Base-by-base conservation (phyloP, 2,888 invertebrate genomes). In the Brachyptera risi region DNA sequence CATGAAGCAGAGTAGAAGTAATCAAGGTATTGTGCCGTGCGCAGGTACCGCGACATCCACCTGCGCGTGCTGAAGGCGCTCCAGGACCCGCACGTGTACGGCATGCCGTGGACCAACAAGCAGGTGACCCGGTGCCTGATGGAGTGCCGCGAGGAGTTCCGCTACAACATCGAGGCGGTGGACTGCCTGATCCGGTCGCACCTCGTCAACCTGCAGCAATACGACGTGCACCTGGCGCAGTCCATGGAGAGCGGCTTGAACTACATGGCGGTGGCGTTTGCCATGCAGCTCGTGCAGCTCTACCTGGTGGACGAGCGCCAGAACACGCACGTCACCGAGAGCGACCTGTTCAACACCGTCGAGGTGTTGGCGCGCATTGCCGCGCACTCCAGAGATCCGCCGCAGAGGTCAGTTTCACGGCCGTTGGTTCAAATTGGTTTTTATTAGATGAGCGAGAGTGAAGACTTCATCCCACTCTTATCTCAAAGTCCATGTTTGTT, bases 161-260 rank as follows among this genome's bases (percentile, higher is more conserved):
- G 90, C 65, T 96, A 90, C 76, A 96, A 96, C 73, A 81, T 94
- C 51, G 96, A 97, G 68, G 94, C 93, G 0, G 85, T 96, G 1
- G 96, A 96, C 73, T 85, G 88, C 62, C 80, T 98, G 21, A 88
- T 98, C 63, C 83, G 91, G 64, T 85, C 87, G 50, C 89, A 90
- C 61, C 81, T 96, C 50, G 83, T 96, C 27, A 90, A 89, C 73
- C 76, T 94, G 68, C 85, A 83, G n/a, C 89, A 87, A 72, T 89
- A 90, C 70, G 96, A 96, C 75, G 74, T 88, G 58, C 85, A 90
- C 54, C 75, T 96, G 27, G 88, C 93, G 0, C 88, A 89, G 68
- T 83, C 87, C 65, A 90, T 97, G 86, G 96, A 96, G 68, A 88
- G 84, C 72, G 94, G 91, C 1, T 85, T 83, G 71, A 88, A 88